Percentiles rank a stretch among this genome's conserved stretches.
Evolutionary conservation across 2,113 vertebrate genomes (phyloP).

Genomic region (Cervus canadensis): DNA sequence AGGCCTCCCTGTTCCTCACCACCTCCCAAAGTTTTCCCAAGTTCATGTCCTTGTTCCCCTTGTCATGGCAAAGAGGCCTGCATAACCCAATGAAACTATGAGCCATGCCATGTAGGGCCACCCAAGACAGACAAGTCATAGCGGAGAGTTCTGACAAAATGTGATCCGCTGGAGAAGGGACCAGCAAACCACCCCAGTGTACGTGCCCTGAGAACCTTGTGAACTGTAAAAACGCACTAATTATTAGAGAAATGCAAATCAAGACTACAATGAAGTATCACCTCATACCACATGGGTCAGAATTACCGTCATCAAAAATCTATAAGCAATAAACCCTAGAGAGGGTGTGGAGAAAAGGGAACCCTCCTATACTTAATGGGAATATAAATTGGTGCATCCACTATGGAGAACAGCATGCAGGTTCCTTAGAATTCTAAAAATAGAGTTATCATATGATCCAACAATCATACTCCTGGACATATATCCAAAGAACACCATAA

Average conservation of each 20-base stretch:
- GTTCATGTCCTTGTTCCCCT: not conserved
- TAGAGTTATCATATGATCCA: not conserved
- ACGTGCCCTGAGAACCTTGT: not conserved
- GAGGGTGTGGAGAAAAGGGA: not conserved
- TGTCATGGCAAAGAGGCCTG: not conserved
- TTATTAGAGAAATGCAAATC: not conserved
- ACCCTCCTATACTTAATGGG: not conserved
- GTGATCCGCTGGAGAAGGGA: not conserved
- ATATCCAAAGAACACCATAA: not conserved
- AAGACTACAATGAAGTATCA: not conserved
- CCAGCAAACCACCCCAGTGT: not conserved
- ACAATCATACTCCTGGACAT: not conserved
- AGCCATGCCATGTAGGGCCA: not conserved
- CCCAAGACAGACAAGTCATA: not conserved
- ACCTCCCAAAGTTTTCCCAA: not conserved
- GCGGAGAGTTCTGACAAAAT: not conserved
- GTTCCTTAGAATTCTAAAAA: not conserved
- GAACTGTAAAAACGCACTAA: not conserved
- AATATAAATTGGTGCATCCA: not conserved
- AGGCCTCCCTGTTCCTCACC: not conserved
- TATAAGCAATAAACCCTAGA: not conserved
- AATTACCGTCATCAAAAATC: not conserved
- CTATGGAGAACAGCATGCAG: not conserved
- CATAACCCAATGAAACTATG: not conserved
- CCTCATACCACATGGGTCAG: not conserved